Percentiles rank a stretch among this genome's conserved stretches.
Conservation (phyloP, 2,888 invertebrate species). For the Venustoraphidia nigricollis region DNA sequence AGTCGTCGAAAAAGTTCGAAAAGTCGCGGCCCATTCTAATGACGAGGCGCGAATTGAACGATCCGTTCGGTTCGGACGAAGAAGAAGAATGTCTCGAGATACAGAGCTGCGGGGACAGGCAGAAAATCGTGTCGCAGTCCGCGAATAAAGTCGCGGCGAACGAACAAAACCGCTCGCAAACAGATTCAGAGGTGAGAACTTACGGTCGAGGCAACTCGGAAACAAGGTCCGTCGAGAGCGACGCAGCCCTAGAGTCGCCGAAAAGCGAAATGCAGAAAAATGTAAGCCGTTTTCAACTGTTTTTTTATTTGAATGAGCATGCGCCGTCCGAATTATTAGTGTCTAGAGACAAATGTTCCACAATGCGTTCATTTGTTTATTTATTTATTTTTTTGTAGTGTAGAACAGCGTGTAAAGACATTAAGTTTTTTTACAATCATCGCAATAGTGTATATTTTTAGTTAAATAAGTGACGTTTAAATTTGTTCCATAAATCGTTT, state of each 20-base stretch:
- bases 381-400: too few species aligned
- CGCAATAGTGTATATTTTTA: too few species aligned
- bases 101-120: conserved; percentile 5
- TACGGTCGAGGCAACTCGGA: background rate
- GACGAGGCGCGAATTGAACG: conserved; percentile 72
- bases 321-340: too few species aligned
- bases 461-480: too few species aligned
- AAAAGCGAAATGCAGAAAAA: conserved; percentile 1
- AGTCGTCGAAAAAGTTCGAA: conserved; percentile 17
- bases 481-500: too few species aligned
- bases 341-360: too few species aligned
- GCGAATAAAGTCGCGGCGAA: conserved; percentile 14
- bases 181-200: background rate
- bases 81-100: conserved; percentile 46
- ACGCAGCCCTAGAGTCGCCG: conserved; percentile 2
- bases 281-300: conserved; percentile 1
- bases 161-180: conserved; percentile 1
- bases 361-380: too few species aligned
- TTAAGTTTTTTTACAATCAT: too few species aligned
- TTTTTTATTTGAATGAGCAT: background rate
- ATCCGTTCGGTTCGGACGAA: conserved; percentile 84
- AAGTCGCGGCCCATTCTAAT: conserved; percentile 38
- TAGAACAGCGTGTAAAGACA: too few species aligned
- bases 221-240: conserved; percentile 1
- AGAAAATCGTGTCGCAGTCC: conserved; percentile 7